Conservation (phyloP, 2,888 invertebrate species). For the Acronicta alni region DNA sequence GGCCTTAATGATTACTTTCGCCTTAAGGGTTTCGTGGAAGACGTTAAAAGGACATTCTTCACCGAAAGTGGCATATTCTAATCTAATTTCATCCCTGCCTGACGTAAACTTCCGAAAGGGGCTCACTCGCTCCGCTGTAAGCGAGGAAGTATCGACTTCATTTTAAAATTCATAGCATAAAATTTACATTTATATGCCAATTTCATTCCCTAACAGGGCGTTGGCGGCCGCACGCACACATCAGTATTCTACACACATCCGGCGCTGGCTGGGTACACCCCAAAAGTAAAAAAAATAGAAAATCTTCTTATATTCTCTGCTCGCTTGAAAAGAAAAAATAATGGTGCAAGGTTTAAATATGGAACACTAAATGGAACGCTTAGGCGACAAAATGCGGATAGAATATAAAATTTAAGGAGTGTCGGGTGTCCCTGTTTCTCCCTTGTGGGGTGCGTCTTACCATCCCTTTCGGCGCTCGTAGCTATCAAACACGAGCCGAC, state of each 20-base stretch:
- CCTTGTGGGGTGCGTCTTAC: slow-evolving; percentile 56
- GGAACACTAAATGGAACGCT: slow-evolving; percentile 90
- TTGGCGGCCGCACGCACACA: slow-evolving; percentile 86
- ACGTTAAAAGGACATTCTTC: slow-evolving; percentile 81
- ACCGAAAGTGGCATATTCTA: slow-evolving; percentile 79
- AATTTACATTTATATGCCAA: slow-evolving; percentile 90
- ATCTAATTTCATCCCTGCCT: slow-evolving; percentile 85
- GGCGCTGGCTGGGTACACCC: slow-evolving; percentile 74
- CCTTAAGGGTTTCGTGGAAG: slow-evolving; percentile 45
- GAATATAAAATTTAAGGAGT: slow-evolving; percentile 88
- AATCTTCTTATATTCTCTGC: slow-evolving; percentile 82
- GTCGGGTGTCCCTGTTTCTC: slow-evolving; percentile 74
- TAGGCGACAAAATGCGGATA: slow-evolving; percentile 89
- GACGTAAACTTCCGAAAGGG: slow-evolving; percentile 79
- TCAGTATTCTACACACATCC: slow-evolving; percentile 86
- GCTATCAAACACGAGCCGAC: slow-evolving; percentile 83
- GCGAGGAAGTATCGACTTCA: slow-evolving; percentile 87
- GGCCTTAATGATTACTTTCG: background rate
- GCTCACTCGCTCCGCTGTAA: slow-evolving; percentile 74
- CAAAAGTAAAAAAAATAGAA: slow-evolving; percentile 77
- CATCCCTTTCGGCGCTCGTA: slow-evolving; percentile 71
- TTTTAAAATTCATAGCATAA: slow-evolving; percentile 90
- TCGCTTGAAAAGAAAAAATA: slow-evolving; percentile 82
- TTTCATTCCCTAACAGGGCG: slow-evolving; percentile 88
- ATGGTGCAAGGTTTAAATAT: slow-evolving; percentile 87